phyloP scores from a whole-genome alignment of 1,140 invertebrate genomes.

The Drosophila trapezifrons region DNA sequence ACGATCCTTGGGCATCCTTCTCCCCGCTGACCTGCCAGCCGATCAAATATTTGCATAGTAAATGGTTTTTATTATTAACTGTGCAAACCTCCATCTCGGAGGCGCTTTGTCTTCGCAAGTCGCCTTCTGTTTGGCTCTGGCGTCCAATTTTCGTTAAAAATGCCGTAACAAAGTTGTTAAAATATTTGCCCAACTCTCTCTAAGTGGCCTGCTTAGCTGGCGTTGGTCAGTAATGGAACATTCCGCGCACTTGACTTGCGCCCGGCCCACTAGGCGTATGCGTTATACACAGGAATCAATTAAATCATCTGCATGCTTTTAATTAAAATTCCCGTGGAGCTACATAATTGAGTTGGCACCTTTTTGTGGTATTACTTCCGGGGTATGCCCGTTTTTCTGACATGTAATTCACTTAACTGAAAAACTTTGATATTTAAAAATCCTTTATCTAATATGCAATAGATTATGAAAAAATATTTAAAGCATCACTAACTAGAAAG shows the following conservation, averaged over 20 bases:
- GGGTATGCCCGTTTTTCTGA: conserved; percentile 19
- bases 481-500: background rate
- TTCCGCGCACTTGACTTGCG: background rate
- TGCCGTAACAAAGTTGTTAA: conserved; percentile 73
- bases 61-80: conserved; percentile 81
- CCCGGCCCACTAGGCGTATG: conserved; percentile 39
- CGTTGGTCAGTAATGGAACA: conserved; percentile 30
- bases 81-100: conserved; percentile 64
- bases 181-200: conserved; percentile 65
- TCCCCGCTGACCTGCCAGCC: conserved; percentile 7
- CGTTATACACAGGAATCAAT: conserved; percentile 64
- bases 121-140: conserved; percentile 8
- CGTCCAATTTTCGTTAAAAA: conserved; percentile 69
- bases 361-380: conserved; percentile 19
- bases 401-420: background rate
- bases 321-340: conserved; percentile 72
- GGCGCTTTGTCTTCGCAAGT: conserved; percentile 6
- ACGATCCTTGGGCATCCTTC: conserved; percentile 2
- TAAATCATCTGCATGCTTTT: conserved; percentile 73
- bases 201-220: conserved; percentile 48
- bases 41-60: conserved; percentile 80
- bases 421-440: no score
- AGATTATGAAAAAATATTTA: background rate
- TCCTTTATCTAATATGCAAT: background rate
- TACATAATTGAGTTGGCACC: conserved; percentile 72